Evolutionary conservation across 2,113 vertebrate genomes (phyloP), one percentile per base, ranked within the genome.

Genomic region (Grus americana): DNA sequence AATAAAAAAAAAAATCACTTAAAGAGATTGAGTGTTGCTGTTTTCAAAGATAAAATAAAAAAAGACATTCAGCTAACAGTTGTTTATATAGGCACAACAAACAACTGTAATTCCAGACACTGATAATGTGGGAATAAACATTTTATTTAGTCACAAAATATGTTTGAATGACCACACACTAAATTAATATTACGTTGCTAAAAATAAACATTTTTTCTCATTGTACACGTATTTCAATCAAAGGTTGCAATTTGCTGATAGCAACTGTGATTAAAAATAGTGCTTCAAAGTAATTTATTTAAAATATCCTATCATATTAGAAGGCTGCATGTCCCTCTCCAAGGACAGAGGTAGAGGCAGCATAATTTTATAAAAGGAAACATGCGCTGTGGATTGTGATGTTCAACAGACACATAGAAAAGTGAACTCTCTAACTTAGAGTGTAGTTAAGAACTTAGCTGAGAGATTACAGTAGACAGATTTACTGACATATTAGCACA

Each of bases 231-330:
- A 62, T 66, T 94, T 93, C 58, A 90, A 21, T 38, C 52, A 94
- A 24, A 55, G 29, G 26, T 40, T 81, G 16, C 21, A 63, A 75
- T 29, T 58, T 90, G 57, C 44, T 58, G 26, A 78, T 19, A 93
- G 79, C 34, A 92, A 65, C 62, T 6, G 5, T 44, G 50, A 95
- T 67, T 95, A 78, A 88, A 93, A 91, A 78, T 3, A 89, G 38
- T 16, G 23, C 11, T 79, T 88, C 50, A 47, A 89, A 79, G 46
- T 62, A 91, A 89, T 47, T 68, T 75, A 68, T 86, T 93, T 79
- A 65, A 93, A 85, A 90, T 23, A 90, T 6, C 14, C 32, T 49
- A 76, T 36, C 47, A 24, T 55, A 42, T 80, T 50, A 91, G 59
- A 83, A 88, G 47, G 65, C 26, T 67, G 4, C 7, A 38, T 7